Conservation (phyloP, 2,113 vertebrate genomes). For the Pluvialis apricaria region DNA sequence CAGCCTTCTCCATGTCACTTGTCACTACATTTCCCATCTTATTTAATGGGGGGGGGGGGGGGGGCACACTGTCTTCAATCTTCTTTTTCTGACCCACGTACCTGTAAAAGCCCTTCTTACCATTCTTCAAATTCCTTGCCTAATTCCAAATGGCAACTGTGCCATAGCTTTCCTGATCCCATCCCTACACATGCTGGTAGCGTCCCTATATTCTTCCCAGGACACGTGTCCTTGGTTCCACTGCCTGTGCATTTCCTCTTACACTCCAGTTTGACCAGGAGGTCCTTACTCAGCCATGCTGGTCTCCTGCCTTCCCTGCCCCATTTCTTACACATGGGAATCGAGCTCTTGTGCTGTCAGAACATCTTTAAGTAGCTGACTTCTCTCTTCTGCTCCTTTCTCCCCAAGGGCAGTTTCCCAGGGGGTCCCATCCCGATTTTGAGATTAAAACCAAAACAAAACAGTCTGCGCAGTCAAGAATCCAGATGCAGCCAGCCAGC, state of each 20-base stretch:
- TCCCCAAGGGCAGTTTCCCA: not conserved
- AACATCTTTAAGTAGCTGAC: not conserved
- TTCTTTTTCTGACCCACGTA: not conserved
- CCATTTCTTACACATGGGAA: not conserved
- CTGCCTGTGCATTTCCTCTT: not conserved
- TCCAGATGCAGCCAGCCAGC: not conserved
- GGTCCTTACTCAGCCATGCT: not conserved
- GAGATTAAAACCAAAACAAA: not conserved
- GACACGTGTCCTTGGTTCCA: not conserved
- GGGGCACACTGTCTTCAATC: not conserved
- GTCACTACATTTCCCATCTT: not conserved
- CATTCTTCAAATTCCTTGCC: not conserved
- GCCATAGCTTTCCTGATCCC: not conserved
- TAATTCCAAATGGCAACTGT: not conserved
- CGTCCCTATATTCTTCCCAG: not conserved
- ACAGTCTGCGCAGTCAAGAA: not conserved
- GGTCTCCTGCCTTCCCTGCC: not conserved
- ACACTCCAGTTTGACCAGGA: not conserved
- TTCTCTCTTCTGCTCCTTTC: not conserved
- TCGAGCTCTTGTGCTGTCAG: not conserved
- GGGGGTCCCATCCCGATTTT: fast-evolving
- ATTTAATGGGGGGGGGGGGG: not conserved
- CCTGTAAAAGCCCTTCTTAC: not conserved
- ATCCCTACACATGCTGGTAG: not conserved
- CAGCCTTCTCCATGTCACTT: not conserved